Percentiles rank a stretch among this genome's conserved stretches.
These are phyloP conservation scores for Labeo catla DNA, from an alignment of 2,113 vertebrate genomes.

Conservation along the genomic window DNA sequence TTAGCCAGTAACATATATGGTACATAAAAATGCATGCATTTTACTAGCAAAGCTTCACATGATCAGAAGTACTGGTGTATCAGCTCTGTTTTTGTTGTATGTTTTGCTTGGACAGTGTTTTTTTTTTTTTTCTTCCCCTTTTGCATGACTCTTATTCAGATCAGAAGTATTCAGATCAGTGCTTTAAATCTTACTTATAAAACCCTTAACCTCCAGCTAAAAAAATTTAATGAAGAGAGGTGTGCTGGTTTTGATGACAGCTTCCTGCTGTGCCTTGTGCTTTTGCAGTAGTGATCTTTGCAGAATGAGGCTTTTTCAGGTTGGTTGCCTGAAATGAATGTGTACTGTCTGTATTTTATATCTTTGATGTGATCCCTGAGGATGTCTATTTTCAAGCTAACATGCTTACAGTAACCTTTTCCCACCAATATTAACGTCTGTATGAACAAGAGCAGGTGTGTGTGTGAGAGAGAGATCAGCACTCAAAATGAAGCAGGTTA, in stretches of 20 bases:
- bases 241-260: background rate
- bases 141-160: background rate
- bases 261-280: background rate
- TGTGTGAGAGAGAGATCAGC: background rate
- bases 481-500: slow-evolving; percentile 47
- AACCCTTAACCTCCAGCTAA: background rate
- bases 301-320: background rate
- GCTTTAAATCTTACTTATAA: background rate
- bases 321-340: background rate
- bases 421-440: background rate
- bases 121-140: too few species aligned
- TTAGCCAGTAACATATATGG: background rate
- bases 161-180: background rate
- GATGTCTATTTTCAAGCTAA: background rate
- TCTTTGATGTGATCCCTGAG: slow-evolving; percentile 7
- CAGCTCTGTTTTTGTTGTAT: background rate
- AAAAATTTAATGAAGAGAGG: background rate
- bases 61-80: background rate
- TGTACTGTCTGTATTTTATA: background rate
- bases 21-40: background rate
- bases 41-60: background rate
- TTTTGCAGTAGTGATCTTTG: background rate
- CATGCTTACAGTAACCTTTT: slow-evolving; percentile 4
- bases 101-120: background rate
- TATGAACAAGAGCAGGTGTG: background rate